These are phyloP conservation scores for Coryphaenoides rupestris DNA, from an alignment of 2,113 vertebrate species.

Conservation along the genomic window DNA sequence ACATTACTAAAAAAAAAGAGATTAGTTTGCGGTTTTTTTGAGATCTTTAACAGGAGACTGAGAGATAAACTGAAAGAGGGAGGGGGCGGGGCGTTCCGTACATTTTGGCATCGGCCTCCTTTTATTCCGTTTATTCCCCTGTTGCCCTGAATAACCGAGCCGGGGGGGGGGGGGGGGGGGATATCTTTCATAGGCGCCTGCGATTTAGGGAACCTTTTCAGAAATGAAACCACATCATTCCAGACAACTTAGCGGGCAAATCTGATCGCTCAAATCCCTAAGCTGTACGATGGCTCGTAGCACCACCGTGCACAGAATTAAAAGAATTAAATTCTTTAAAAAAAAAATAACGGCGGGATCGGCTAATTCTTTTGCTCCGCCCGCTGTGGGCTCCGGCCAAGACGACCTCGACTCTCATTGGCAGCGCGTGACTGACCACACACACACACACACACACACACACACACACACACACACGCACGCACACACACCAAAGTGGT, in stretches of 20 bases:
- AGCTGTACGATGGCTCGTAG: slow-evolving; percentile 19
- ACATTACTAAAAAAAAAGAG: no score
- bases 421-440: no score
- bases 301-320: no score
- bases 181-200: slow-evolving; percentile 7
- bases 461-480: slow-evolving; percentile 4
- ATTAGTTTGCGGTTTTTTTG: no score
- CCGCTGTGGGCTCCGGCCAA: no score
- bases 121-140: slow-evolving; percentile 6
- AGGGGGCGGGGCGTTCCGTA: neutral
- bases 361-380: no score
- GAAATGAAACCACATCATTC: slow-evolving; percentile 1
- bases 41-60: slow-evolving; percentile 1
- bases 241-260: slow-evolving; percentile 21
- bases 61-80: slow-evolving; percentile 4
- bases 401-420: no score
- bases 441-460: slow-evolving; percentile 1
- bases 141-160: no score
- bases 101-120: neutral
- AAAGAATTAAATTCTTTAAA: no score
- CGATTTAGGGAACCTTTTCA: slow-evolving; percentile 15
- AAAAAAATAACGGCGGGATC: no score
- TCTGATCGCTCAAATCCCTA: slow-evolving; percentile 38
- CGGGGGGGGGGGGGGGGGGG: neutral
- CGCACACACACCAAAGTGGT: neutral